These are phyloP conservation scores for Chironomus riparius DNA, from an alignment of 2,888 invertebrate genomes.

Conservation along the genomic window DNA sequence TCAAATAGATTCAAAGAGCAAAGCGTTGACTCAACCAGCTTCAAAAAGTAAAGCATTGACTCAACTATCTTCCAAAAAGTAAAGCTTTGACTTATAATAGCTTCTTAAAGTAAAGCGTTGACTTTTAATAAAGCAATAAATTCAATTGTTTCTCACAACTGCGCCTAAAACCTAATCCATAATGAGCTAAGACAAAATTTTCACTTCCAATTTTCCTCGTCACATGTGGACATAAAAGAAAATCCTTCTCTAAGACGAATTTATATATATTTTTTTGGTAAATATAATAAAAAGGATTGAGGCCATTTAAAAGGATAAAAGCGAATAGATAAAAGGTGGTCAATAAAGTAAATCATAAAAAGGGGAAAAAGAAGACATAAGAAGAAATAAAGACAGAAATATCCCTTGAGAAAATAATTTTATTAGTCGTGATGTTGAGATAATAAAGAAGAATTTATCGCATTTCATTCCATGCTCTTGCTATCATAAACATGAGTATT, in stretches of 20 bases:
- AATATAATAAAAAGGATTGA: slow-evolving; percentile 13
- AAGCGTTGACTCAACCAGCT: too few relatives aligned
- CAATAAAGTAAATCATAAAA: neutral
- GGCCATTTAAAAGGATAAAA: slow-evolving; percentile 1
- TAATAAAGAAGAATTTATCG: slow-evolving; percentile 6
- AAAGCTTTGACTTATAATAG: too few relatives aligned
- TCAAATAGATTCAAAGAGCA: neutral
- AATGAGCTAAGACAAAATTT: too few relatives aligned
- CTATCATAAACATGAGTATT: neutral
- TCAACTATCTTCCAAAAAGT: too few relatives aligned
- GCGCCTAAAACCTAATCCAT: too few relatives aligned
- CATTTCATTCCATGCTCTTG: neutral
- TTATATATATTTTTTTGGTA: neutral
- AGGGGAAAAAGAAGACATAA: neutral
- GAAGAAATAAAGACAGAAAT: neutral
- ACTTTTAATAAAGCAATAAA: too few relatives aligned
- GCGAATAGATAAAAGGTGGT: neutral
- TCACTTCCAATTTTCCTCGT: neutral
- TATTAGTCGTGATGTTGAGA: slow-evolving; percentile 9
- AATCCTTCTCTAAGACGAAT: neutral
- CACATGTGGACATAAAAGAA: slow-evolving; percentile 5
- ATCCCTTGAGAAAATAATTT: slow-evolving; percentile 8
- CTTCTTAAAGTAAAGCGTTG: too few relatives aligned
- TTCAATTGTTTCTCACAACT: too few relatives aligned
- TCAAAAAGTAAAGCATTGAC: too few relatives aligned